A percentile compares a stretch with the other conserved stretches of the same genome.
Evolutionary conservation across 1,140 invertebrate genomes (phyloP).

Genomic region (Rhynchophorus ferrugineus): DNA sequence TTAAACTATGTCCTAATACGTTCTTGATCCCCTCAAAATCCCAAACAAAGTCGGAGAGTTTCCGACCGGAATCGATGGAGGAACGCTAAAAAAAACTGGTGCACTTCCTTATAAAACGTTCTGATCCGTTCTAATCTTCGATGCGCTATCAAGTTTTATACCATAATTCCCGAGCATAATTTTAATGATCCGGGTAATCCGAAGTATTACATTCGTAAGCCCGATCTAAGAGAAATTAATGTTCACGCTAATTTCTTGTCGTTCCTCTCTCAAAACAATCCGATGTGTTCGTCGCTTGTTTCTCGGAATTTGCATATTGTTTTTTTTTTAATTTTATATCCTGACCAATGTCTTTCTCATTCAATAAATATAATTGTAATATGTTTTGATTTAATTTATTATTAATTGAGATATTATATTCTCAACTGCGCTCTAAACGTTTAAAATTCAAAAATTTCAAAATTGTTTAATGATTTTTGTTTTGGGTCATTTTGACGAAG

Average conservation of each 20-base stretch:
- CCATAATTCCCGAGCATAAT: conserved; percentile 43
- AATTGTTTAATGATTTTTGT: too few relatives aligned
- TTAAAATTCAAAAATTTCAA: too few relatives aligned
- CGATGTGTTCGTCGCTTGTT: too few relatives aligned
- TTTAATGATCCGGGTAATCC: conserved; percentile 43
- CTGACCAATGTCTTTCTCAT: too few relatives aligned
- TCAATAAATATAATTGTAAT: too few relatives aligned
- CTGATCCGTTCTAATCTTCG: conserved; percentile 42
- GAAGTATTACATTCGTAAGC: conserved; percentile 41
- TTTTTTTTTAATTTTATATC: too few relatives aligned
- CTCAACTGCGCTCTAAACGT: too few relatives aligned
- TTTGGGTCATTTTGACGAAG: too few relatives aligned
- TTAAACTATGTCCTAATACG: not conserved
- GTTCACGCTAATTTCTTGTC: conserved; percentile 26
- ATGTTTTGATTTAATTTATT: too few relatives aligned
- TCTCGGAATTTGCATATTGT: too few relatives aligned
- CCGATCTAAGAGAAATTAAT: conserved; percentile 41
- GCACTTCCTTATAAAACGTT: conserved; percentile 35
- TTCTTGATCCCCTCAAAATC: not conserved
- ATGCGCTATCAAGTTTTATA: conserved; percentile 44
- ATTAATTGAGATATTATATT: too few relatives aligned
- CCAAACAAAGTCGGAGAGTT: not conserved
- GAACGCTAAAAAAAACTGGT: not conserved
- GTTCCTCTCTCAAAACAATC: conserved; percentile 1
- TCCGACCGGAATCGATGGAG: not conserved